Percentiles rank a stretch among this genome's conserved stretches.
phyloP scores from a whole-genome alignment of 2,113 vertebrate species.

The Phocoena phocoena region DNA sequence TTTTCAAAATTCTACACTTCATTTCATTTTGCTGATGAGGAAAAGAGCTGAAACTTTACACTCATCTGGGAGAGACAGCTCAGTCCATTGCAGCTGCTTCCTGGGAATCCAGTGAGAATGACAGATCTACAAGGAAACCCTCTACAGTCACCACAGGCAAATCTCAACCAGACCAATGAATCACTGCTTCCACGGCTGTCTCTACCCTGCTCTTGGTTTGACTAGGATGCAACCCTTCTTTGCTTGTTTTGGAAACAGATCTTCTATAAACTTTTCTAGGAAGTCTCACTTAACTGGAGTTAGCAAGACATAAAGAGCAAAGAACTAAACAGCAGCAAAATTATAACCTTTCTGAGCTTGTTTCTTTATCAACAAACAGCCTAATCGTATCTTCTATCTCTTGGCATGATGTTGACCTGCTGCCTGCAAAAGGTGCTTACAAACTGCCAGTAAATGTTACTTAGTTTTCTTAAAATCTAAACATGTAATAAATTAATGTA shows the following conservation, averaged over 20 bases:
- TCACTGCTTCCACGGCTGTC: neutral
- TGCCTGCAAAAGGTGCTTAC: neutral
- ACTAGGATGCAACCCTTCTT: neutral
- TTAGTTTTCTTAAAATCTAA: constrained; percentile 29
- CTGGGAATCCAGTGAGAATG: neutral
- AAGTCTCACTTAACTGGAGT: neutral
- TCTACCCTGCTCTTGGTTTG: neutral
- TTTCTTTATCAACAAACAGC: neutral
- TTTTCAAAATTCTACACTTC: constrained; percentile 38
- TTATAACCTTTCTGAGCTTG: neutral
- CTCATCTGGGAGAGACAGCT: constrained; percentile 38
- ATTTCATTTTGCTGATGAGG: constrained; percentile 58
- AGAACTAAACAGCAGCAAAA: constrained; percentile 21
- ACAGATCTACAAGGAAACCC: constrained; percentile 12
- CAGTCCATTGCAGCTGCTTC: constrained; percentile 46
- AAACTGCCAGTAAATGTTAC: neutral
- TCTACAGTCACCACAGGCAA: neutral
- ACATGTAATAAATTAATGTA: neutral
- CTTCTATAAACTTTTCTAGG: neutral
- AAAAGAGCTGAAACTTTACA: constrained; percentile 49
- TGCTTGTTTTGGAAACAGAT: neutral
- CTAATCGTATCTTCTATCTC: neutral
- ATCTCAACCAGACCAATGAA: neutral
- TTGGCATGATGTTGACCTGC: neutral
- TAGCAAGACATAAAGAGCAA: neutral